Percentiles rank a stretch among this genome's conserved stretches.
phyloP scores from a whole-genome alignment of 2,888 invertebrate genomes.

The Xanthorhoe spadicearia region DNA sequence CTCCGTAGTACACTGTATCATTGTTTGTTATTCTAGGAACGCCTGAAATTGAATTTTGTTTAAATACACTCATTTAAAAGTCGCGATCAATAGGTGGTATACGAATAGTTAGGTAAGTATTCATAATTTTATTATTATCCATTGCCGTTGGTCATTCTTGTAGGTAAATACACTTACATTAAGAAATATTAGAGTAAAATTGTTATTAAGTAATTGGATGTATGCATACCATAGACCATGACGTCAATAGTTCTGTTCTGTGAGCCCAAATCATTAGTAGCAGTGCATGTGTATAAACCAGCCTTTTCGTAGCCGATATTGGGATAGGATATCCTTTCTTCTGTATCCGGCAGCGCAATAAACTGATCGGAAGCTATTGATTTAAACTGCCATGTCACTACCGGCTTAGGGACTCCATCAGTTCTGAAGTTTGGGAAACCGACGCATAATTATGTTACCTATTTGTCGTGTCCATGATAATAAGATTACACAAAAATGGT shows the following conservation, averaged over 20 bases:
- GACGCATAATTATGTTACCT: not conserved
- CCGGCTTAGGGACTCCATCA: conserved; percentile 37
- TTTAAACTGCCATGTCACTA: conserved; percentile 41
- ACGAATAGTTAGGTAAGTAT: too few relatives aligned
- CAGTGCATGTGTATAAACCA: conserved; percentile 40
- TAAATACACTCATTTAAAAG: too few relatives aligned
- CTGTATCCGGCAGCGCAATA: conserved; percentile 5
- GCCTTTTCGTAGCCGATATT: conserved; percentile 17
- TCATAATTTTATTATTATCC: too few relatives aligned
- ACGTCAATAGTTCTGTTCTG: conserved; percentile 12
- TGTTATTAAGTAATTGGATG: too few relatives aligned
- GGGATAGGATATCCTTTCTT: conserved; percentile 21
- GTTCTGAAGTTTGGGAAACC: conserved; percentile 23
- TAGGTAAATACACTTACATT: too few relatives aligned
- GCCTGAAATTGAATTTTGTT: conserved; percentile 29
- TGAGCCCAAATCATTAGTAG: conserved; percentile 30
- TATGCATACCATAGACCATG: not conserved
- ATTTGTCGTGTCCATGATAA: too few relatives aligned
- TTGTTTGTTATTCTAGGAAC: conserved; percentile 36
- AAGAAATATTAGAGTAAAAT: too few relatives aligned
- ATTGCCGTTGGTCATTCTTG: too few relatives aligned
- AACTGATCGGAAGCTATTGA: conserved; percentile 13
- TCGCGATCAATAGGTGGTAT: too few relatives aligned
- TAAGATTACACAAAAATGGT: too few relatives aligned
- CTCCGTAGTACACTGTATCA: conserved; percentile 29